These are phyloP conservation scores for Aspidoscelis tigris DNA, from an alignment of 2,113 vertebrate genomes.

Conservation along the genomic window DNA sequence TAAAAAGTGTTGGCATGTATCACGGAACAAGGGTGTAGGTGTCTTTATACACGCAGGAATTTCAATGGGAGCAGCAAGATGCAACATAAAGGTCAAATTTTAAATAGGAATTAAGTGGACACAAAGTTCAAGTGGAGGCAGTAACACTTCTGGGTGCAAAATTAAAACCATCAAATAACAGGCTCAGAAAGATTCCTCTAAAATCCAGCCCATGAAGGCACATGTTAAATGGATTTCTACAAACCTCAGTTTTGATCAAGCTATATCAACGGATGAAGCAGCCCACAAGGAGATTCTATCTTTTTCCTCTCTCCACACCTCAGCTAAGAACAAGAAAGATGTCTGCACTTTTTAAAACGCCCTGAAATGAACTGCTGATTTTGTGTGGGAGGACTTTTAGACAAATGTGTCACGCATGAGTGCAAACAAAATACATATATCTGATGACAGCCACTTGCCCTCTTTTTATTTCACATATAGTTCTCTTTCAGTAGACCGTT, in stretches of 20 bases:
- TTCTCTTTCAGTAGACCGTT: background rate
- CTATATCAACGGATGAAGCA: background rate
- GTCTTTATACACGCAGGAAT: background rate
- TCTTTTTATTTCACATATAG: slow-evolving; percentile 39
- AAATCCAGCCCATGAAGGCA: background rate
- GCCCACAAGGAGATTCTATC: rapidly evolving
- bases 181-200: background rate
- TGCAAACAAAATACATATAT: slow-evolving; percentile 49
- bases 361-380: slow-evolving; percentile 47
- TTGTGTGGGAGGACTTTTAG: slow-evolving; percentile 48
- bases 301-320: background rate
- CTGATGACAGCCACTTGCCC: background rate
- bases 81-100: background rate
- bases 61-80: background rate
- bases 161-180: background rate
- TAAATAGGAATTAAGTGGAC: background rate
- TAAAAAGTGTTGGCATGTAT: background rate
- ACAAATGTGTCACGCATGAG: background rate
- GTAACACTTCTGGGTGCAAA: background rate
- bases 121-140: background rate
- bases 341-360: slow-evolving; percentile 55
- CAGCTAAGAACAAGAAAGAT: background rate
- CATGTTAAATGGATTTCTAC: background rate
- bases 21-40: background rate
- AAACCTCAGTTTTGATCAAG: background rate